A percentile compares a stretch with the other conserved stretches of the same genome.
These are phyloP conservation scores for Eufriesea mexicana DNA, from an alignment of 1,140 invertebrate genomes.

Conservation along the genomic window DNA sequence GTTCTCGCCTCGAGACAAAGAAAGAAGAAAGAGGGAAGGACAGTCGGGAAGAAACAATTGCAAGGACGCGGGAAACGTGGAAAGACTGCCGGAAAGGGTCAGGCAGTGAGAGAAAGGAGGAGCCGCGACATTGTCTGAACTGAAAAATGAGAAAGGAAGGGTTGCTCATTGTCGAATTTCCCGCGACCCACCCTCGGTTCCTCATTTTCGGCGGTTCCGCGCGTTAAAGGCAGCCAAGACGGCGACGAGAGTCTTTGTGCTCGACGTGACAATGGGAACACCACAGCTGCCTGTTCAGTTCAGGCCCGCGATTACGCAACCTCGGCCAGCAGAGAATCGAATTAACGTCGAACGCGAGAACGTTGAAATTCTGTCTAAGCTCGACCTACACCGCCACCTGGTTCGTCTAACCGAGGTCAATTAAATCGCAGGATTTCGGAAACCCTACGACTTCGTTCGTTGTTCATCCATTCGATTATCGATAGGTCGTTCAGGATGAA, in stretches of 20 bases:
- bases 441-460: neutral
- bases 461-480: slow-evolving; percentile 4
- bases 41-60: neutral
- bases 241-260: neutral
- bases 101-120: neutral
- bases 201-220: neutral
- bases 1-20: slow-evolving; percentile 3
- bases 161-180: neutral
- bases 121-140: neutral
- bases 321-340: neutral
- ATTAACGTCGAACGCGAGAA: neutral
- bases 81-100: neutral
- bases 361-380: neutral
- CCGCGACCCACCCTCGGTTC: neutral
- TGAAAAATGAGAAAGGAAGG: neutral
- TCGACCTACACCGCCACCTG: neutral
- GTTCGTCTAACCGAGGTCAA: neutral
- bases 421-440: slow-evolving; percentile 5
- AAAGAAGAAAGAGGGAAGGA: neutral
- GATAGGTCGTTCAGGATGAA: neutral
- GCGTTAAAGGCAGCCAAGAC: no score
- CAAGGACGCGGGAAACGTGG: neutral
- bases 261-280: neutral
- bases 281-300: neutral
- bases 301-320: neutral